Evolutionary conservation across 2,113 vertebrate species (phyloP).

Genomic region (Microtus pennsylvanicus): DNA sequence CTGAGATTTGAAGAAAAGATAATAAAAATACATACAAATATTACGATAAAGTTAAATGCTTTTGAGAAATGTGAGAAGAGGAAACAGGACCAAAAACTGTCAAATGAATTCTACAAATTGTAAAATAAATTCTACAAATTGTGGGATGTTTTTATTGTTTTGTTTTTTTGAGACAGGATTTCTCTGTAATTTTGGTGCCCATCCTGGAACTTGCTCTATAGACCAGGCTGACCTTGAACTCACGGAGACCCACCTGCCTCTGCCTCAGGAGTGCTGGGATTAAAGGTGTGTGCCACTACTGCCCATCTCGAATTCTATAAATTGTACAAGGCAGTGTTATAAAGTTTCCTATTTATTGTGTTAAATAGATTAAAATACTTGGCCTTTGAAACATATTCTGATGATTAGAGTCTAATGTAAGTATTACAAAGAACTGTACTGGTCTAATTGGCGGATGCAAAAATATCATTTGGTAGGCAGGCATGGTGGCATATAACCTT

Average conservation of each 20-base stretch:
- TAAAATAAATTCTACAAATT: neutral
- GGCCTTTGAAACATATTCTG: neutral
- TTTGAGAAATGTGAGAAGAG: constrained; percentile 7
- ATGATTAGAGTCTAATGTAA: neutral
- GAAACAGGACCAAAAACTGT: constrained; percentile 4
- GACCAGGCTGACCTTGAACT: too few relatives aligned
- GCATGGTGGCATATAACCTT: neutral
- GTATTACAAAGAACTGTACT: neutral
- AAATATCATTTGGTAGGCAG: constrained; percentile 23
- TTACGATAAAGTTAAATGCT: constrained; percentile 54
- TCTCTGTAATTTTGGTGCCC: too few relatives aligned
- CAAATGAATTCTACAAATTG: neutral
- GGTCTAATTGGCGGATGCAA: neutral
- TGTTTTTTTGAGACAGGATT: too few relatives aligned
- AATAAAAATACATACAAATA: constrained; percentile 28
- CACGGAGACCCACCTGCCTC: too few relatives aligned
- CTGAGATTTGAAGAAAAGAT: constrained; percentile 57
- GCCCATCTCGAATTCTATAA: constrained; percentile 12
- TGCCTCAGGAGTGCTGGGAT: too few relatives aligned
- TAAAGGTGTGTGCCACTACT: too few relatives aligned
- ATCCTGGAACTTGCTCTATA: too few relatives aligned
- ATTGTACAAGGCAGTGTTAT: constrained; percentile 11
- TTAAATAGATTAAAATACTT: neutral
- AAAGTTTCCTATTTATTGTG: constrained; percentile 14
- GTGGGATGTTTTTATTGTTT: too few relatives aligned